Base-by-base conservation (phyloP, 2,113 vertebrate species). In the Bubalus kerabau region DNA sequence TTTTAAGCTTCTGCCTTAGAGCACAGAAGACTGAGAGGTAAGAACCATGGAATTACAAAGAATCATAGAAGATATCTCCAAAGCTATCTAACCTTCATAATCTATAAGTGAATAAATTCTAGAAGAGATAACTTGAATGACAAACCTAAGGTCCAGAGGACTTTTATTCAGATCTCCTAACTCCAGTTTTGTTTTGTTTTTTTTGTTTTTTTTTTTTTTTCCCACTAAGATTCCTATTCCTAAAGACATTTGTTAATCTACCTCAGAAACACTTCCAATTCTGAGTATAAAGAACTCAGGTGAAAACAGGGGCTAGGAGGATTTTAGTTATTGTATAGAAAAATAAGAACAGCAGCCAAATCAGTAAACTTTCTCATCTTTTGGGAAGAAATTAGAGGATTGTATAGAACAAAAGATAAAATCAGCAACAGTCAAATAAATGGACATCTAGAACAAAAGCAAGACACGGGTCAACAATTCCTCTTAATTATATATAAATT, bases 371-470 rank as follows among this genome's bases (percentile, higher is more conserved):
- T 80, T 97, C 90, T 95, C 83, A 91, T 40, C n/a, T 97, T 92
- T 92, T 57, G 97, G 85, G 91, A 98, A 91, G 94, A 97, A 97
- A 86, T 88, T 87, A 95, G 8, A 90, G 95, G 87, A 97, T n/a
- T 94, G 16, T 90, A 97, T 10, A 62, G 89, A 76, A 95, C 30
- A 98, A 98, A 93, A 87, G 87, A 97, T 86, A 96, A 98, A 96
- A 98, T 97, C 95, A 98, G 90, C 92, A 98, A 64, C 92, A 94
- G 95, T 98, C 97, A 97, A 97, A 97, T 96, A 98, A 97, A 83
- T 36, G 1, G 94, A 46, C 96, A 98, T 98, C 93, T 98, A 98
- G 96, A 96, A 95, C 82, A 97, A 87, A 98, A 95, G 97, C 96
- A 97, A 97, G 95, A 97, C 46, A 97, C 83, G 67, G 97, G 95